Evolutionary conservation across 1,140 invertebrate species (phyloP).

Genomic region (Asobara japonica): DNA sequence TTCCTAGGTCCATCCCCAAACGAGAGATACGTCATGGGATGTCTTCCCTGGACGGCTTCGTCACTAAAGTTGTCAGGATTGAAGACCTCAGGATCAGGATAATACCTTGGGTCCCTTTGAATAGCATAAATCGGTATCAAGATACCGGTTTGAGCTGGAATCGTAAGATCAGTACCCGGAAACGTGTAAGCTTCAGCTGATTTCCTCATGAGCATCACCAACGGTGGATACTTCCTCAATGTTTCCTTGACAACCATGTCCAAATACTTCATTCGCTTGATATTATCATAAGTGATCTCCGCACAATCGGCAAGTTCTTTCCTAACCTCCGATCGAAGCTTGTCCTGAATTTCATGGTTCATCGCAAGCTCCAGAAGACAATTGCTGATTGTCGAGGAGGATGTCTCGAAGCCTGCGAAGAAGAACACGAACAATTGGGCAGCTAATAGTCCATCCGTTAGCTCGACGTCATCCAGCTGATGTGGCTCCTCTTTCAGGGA

Average conservation of each 20-base stretch:
- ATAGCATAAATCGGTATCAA: constrained; percentile 67
- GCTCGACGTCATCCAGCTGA: constrained; percentile 47
- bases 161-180: constrained; percentile 57
- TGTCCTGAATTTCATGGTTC: constrained; percentile 70
- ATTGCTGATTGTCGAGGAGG: constrained; percentile 71
- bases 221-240: constrained; percentile 70
- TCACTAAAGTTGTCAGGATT: constrained; percentile 71
- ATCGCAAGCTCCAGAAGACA: constrained; percentile 71
- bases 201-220: constrained; percentile 63
- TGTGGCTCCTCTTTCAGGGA: constrained; percentile 63
- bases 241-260: constrained; percentile 62
- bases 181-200: constrained; percentile 65
- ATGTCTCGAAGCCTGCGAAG: constrained; percentile 80
- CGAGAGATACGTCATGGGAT: constrained; percentile 71
- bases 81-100: constrained; percentile 69
- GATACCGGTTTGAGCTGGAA: constrained; percentile 62
- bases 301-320: constrained; percentile 58
- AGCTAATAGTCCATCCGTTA: constrained; percentile 55
- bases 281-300: constrained; percentile 66
- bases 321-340: constrained; percentile 69
- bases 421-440: constrained; percentile 75
- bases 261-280: constrained; percentile 66
- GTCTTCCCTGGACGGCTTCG: constrained; percentile 63
- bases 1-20: constrained; percentile 79
- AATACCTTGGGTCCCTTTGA: constrained; percentile 70